Conservation (phyloP, 2,888 invertebrate genomes). For the Strigamia maritima region DNA sequence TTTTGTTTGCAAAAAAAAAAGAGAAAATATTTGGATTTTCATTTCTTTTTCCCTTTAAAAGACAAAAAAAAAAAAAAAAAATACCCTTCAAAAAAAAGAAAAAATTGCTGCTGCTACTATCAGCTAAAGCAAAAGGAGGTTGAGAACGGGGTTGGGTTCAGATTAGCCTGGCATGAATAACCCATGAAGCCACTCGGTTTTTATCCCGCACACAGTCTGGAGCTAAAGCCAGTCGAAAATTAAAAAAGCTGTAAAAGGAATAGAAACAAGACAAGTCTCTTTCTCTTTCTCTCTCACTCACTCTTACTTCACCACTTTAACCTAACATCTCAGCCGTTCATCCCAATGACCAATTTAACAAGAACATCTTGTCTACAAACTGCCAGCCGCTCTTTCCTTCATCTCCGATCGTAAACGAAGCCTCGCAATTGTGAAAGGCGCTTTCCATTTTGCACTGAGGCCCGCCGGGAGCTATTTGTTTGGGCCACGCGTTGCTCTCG, state of each 20-base stretch:
- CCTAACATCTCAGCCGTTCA: background rate
- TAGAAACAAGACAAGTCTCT: background rate
- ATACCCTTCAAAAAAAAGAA: no score
- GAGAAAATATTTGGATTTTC: background rate
- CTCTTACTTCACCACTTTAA: background rate
- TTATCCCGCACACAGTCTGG: constrained; percentile 1
- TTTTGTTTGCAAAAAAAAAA: background rate
- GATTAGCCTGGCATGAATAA: constrained; percentile 31
- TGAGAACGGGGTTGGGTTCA: constrained; percentile 21
- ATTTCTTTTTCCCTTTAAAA: background rate
- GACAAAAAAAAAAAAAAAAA: no score
- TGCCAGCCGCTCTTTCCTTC: constrained; percentile 10
- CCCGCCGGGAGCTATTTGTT: constrained; percentile 11
- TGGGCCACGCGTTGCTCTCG: constrained; percentile 6
- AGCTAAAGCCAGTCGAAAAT: constrained; percentile 22
- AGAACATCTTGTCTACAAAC: constrained; percentile 15
- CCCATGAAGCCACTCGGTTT: background rate
- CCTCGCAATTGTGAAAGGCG: background rate
- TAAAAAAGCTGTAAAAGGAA: constrained; percentile 12
- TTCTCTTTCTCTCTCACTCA: background rate
- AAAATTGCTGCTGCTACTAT: background rate
- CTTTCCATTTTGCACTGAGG: constrained; percentile 1
- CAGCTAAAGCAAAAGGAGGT: background rate
- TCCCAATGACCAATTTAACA: constrained; percentile 5
- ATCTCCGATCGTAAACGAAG: constrained; percentile 11